phyloP scores from a whole-genome alignment of 2,888 invertebrate genomes.

The Amiota minor region DNA sequence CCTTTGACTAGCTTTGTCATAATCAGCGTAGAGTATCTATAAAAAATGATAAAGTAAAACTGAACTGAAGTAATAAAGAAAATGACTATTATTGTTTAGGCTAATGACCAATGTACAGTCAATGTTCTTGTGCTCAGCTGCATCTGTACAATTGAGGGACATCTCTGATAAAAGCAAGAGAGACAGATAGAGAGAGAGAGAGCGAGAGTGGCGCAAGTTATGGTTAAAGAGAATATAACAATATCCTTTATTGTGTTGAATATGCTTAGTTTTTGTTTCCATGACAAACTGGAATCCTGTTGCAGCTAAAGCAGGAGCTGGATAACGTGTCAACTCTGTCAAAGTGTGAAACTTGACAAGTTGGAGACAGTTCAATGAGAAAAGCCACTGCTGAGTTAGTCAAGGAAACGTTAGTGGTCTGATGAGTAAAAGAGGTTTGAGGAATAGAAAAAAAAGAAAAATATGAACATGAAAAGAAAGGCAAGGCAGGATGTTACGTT shows the following conservation, averaged over 20 bases:
- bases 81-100: not conserved
- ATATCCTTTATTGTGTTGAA: too few species aligned
- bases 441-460: not conserved
- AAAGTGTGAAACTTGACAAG: conserved; percentile 27
- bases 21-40: too few species aligned
- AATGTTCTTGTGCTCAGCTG: not conserved
- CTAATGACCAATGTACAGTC: conserved; percentile 12
- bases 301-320: conserved; percentile 2
- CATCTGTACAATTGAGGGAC: too few species aligned
- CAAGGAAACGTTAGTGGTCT: not conserved
- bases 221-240: too few species aligned
- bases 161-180: too few species aligned
- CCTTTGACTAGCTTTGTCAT: too few species aligned
- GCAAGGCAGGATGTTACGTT: conserved; percentile 10
- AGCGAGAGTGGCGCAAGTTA: too few species aligned
- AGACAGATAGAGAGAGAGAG: too few species aligned
- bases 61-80: too few species aligned
- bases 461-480: not conserved
- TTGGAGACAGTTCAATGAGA: conserved; percentile 25
- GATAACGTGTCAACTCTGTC: conserved; percentile 28
- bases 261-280: not conserved
- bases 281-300: not conserved
- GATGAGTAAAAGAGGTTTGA: not conserved
- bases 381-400: conserved; percentile 5
- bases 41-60: too few species aligned